Evolutionary conservation across 2,113 vertebrate genomes (phyloP), one percentile per base, ranked within the genome.

Genomic region (Cynoglossus semilaevis): DNA sequence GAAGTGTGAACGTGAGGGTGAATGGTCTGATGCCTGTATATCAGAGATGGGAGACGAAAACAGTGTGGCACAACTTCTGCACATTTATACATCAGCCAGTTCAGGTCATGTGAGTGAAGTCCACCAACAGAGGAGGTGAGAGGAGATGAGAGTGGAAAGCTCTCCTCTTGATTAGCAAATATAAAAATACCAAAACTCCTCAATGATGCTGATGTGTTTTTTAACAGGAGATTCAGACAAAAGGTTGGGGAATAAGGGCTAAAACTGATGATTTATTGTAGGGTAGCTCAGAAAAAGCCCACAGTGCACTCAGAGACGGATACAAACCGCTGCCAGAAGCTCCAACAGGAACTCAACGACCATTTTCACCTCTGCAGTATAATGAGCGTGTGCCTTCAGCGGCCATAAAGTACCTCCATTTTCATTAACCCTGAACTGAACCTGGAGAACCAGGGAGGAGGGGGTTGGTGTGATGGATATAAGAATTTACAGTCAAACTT

Each of bases 381-480:
- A 51, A 77, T 38, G 43, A 54, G 54, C 14, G 51, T 38, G 14
- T 49, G 55, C 65, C 74, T 58, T 60, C 48, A 70, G 51, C 8
- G 17, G 64, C 64, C 57, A 76, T 76, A 83, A 79, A 82, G 70
- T 41, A 72, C 52, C 41, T 68, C 64, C 49, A 72, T 83, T 83
- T 80, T 80, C 74, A 80, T 77, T 81, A 76, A 81, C 75, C 74
- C 70, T 68, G 56, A 72, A 74, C 61, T 81, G 78, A 83, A 81
- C 76, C 57, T 70, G 62, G 49, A 59, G 63, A 73, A 74, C 43
- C 72, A 64, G 36, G 62, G 41, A 72, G 48, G 62, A 45, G 47
- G 46, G 58, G 52, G 76, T 66, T 54, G 58, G 58, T 55, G 61
- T 48, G 51, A 54, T 42, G 58, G 58, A 63, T 58, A 19, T 44